Conservation (phyloP, 2,888 invertebrate species). For the Poecilus cupreus region DNA sequence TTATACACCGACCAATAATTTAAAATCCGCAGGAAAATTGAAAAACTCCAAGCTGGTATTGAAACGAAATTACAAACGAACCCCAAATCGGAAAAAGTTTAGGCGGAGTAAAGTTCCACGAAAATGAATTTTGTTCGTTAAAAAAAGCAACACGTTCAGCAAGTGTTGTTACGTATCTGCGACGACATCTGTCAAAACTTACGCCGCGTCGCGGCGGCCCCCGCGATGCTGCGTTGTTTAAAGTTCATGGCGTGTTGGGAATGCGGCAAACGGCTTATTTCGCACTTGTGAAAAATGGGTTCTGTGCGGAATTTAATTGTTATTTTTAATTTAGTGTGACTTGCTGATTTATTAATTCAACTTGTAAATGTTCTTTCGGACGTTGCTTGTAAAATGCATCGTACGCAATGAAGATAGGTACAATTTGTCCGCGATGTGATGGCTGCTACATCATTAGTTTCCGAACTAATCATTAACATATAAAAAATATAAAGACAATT, state of each 20-base stretch:
- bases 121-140: constrained; percentile 39
- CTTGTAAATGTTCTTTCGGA: too few species aligned
- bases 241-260: neutral
- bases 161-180: constrained; percentile 14
- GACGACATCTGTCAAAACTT: constrained; percentile 25
- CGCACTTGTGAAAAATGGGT: neutral
- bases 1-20: neutral
- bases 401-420: too few species aligned
- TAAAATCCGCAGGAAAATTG: constrained; percentile 3
- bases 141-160: constrained; percentile 23
- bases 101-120: neutral
- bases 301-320: neutral
- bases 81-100: constrained; percentile 18
- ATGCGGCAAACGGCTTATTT: neutral
- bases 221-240: neutral
- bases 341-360: neutral
- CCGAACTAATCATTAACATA: too few species aligned
- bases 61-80: constrained; percentile 18
- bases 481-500: too few species aligned
- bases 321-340: neutral
- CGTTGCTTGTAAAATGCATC: too few species aligned
- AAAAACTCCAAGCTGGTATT: neutral
- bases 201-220: neutral
- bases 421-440: too few species aligned
- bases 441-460: too few species aligned